phyloP scores from a whole-genome alignment of 2,113 vertebrate genomes.

The Syngnathus scovelli region DNA sequence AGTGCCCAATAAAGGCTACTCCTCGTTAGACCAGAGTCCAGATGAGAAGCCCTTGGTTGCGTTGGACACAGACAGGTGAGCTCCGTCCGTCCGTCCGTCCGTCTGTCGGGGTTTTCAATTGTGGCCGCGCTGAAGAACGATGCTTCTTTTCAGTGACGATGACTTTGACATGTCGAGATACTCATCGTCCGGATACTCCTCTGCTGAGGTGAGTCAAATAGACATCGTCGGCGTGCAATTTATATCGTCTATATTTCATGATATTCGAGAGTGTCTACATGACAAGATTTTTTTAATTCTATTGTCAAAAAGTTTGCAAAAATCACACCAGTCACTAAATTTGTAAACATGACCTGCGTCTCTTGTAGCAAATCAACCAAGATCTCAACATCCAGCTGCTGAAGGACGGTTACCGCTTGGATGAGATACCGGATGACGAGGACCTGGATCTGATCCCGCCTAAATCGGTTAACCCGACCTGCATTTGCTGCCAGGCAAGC shows the following conservation, averaged over 20 bases:
- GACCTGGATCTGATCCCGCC: slow-evolving; percentile 97
- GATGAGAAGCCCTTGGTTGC: slow-evolving; percentile 97
- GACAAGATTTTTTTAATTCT: no score
- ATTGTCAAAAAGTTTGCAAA: no score
- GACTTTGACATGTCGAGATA: slow-evolving; percentile 99
- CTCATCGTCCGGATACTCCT: slow-evolving; percentile 97
- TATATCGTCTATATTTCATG: no score
- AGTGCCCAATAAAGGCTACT: slow-evolving; percentile 98
- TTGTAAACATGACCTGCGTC: background rate
- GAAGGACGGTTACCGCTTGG: slow-evolving; percentile 95
- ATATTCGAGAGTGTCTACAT: no score
- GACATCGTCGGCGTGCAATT: background rate
- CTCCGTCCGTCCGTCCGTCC: background rate
- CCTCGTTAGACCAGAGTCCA: slow-evolving; percentile 95
- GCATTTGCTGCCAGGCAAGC: slow-evolving; percentile 98
- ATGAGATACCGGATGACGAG: slow-evolving; percentile 95
- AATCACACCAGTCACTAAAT: no score
- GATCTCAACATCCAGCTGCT: slow-evolving; percentile 98
- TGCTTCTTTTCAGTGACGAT: slow-evolving; percentile 80
- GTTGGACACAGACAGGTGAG: slow-evolving; percentile 95
- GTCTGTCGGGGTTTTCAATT: background rate
- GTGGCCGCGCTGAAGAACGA: slow-evolving; percentile 18
- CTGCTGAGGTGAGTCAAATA: slow-evolving; percentile 87
- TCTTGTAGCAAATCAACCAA: slow-evolving; percentile 94
- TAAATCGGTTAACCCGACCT: slow-evolving; percentile 95